Evolutionary conservation across 2,888 invertebrate genomes (phyloP).

Genomic region (Andrena haemorrhoa): DNA sequence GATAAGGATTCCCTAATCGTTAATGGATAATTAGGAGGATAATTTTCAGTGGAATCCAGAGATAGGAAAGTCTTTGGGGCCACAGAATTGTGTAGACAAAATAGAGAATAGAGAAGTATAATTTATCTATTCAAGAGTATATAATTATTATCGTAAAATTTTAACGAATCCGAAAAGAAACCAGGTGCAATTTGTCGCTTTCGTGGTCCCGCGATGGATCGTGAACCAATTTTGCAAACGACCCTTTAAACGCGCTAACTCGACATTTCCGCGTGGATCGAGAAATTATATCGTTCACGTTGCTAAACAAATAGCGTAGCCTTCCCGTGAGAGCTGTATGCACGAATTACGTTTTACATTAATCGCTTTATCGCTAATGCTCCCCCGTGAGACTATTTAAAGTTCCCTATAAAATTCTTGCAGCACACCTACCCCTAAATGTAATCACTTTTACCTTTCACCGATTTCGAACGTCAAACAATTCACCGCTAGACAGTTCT

Average conservation of each 20-base stretch:
- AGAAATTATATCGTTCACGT: slow-evolving; percentile 1
- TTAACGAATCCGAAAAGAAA: not conserved
- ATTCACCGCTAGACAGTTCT: not conserved
- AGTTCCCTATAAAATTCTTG: not conserved
- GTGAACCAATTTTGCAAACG: not conserved
- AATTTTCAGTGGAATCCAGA: not conserved
- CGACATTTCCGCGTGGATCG: not conserved
- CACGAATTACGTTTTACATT: not conserved
- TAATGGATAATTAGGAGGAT: not conserved
- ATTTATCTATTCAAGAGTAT: too few relatives aligned
- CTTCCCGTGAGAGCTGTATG: not conserved
- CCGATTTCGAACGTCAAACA: not conserved
- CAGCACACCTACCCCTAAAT: not conserved
- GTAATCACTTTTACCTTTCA: not conserved
- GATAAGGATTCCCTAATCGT: not conserved
- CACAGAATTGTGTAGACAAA: slow-evolving; percentile 48
- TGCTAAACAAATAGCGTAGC: not conserved
- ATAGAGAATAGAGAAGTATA: slow-evolving; percentile 24
- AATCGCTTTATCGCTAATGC: not conserved
- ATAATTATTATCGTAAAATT: not conserved
- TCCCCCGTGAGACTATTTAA: not conserved
- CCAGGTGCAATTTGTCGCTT: not conserved
- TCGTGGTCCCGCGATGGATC: not conserved
- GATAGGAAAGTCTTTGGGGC: not conserved
- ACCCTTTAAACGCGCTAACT: not conserved